These are phyloP conservation scores for Heliangelus exortis DNA, from an alignment of 2,797 vertebrate species.

Conservation along the genomic window DNA sequence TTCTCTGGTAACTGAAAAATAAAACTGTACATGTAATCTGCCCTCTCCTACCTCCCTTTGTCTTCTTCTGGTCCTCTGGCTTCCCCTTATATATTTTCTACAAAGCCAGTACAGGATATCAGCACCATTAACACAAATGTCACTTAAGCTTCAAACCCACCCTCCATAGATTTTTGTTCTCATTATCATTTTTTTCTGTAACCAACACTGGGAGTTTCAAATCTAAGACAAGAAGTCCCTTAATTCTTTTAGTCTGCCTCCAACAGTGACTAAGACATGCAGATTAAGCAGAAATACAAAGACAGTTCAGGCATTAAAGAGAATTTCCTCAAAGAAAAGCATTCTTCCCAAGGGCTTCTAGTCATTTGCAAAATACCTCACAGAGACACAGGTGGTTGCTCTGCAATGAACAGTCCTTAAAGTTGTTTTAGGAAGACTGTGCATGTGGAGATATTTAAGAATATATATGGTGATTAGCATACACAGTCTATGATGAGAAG, in stretches of 20 bases:
- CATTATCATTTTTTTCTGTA: background rate
- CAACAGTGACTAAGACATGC: background rate
- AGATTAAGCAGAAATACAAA: background rate
- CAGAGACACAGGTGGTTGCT: background rate
- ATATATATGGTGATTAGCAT: background rate
- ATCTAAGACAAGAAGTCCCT: background rate
- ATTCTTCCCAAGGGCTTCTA: background rate
- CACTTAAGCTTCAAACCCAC: background rate
- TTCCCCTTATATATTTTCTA: background rate
- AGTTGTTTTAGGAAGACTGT: background rate
- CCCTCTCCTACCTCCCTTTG: background rate
- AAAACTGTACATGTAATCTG: background rate
- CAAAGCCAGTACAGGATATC: background rate
- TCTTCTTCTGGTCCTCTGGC: background rate
- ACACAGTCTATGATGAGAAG: background rate
- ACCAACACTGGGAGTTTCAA: background rate
- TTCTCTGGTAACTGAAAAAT: conserved; percentile 83
- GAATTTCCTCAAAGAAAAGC: background rate
- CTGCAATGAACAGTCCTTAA: background rate
- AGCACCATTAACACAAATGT: background rate
- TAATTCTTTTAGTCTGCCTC: background rate
- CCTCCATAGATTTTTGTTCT: background rate
- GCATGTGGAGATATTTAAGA: background rate
- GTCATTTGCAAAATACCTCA: background rate
- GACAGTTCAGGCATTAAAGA: background rate